Conservation (phyloP, 2,113 vertebrate genomes). For the Pedetes capensis region DNA sequence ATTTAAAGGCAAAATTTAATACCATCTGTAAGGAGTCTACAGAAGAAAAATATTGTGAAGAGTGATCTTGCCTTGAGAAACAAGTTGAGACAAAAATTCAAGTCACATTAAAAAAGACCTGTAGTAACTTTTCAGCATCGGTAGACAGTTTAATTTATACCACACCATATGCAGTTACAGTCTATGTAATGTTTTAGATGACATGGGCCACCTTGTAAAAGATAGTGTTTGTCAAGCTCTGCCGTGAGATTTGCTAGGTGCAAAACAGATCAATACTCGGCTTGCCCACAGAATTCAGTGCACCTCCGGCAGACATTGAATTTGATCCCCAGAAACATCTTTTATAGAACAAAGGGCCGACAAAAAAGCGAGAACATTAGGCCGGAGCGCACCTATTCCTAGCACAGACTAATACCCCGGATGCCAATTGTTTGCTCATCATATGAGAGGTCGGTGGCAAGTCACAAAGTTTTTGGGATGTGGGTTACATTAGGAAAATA, state of each 20-base stretch:
- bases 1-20: background rate
- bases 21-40: background rate
- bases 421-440: background rate
- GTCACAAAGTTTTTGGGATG: constrained; percentile 13
- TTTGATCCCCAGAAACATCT: background rate
- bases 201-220: background rate
- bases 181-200: background rate
- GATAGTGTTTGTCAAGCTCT: background rate
- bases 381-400: background rate
- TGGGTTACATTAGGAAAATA: constrained; percentile 64
- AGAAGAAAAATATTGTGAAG: background rate
- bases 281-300: constrained; percentile 23
- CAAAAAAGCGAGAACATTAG: background rate
- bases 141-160: too few relatives aligned
- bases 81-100: background rate
- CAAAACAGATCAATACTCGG: background rate
- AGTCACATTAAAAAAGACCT: background rate
- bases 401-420: background rate
- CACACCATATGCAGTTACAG: background rate
- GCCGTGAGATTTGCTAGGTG: background rate
- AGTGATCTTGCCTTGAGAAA: background rate
- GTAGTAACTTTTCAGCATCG: background rate
- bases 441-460: background rate
- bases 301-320: constrained; percentile 45
- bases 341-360: constrained; percentile 34